phyloP scores from a whole-genome alignment of 2,888 invertebrate species.

The Schrankia costaestrigalis region DNA sequence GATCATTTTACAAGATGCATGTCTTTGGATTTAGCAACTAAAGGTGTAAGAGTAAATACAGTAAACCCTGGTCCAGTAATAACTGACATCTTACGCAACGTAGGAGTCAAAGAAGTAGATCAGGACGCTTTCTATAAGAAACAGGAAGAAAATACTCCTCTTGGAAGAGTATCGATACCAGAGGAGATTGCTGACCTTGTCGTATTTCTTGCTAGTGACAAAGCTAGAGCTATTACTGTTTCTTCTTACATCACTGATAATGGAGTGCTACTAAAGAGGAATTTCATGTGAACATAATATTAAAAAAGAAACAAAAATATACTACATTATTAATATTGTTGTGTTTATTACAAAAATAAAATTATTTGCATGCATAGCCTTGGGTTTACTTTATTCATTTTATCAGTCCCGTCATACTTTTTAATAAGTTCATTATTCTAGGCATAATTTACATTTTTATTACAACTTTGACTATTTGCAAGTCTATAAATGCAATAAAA shows the following conservation, averaged over 20 bases:
- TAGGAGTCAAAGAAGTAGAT: neutral
- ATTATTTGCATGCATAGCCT: too few relatives aligned
- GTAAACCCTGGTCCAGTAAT: constrained; percentile 5
- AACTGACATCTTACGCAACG: neutral
- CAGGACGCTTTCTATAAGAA: neutral
- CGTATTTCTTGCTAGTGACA: constrained; percentile 19
- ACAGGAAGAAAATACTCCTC: neutral
- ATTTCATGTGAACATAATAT: too few relatives aligned
- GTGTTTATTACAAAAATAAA: too few relatives aligned
- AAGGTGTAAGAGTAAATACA: constrained; percentile 4
- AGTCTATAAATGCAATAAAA: too few relatives aligned
- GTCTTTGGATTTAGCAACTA: constrained; percentile 3
- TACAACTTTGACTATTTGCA: too few relatives aligned
- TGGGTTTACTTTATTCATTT: too few relatives aligned
- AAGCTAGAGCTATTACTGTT: constrained; percentile 18
- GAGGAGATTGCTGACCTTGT: constrained; percentile 19
- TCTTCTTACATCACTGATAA: constrained; percentile 3
- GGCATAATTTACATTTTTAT: too few relatives aligned
- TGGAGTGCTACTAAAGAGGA: too few relatives aligned
- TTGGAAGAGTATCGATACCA: constrained; percentile 5
- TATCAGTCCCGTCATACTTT: too few relatives aligned
- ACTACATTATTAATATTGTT: too few relatives aligned
- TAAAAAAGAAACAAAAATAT: too few relatives aligned
- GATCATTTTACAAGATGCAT: constrained; percentile 6
- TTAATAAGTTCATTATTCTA: too few relatives aligned